Evolutionary conservation across 2,113 vertebrate genomes (phyloP).

Genomic region (Nycticorax nycticorax): DNA sequence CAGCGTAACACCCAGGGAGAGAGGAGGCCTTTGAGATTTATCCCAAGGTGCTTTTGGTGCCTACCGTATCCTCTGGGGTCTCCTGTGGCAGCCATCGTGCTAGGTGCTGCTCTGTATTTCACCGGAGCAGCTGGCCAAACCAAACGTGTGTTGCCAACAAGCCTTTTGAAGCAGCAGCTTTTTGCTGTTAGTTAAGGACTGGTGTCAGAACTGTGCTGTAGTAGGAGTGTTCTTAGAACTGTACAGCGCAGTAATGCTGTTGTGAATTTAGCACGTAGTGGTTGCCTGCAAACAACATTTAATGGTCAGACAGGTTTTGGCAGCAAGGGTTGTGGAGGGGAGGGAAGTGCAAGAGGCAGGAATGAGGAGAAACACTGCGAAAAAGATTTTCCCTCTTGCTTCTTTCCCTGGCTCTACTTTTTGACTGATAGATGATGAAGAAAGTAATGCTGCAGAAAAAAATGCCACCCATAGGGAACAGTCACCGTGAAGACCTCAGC

Average conservation of each 20-base stretch:
- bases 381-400: neutral
- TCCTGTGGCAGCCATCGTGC: neutral
- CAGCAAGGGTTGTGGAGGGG: neutral
- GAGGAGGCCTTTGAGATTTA: neutral
- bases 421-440: neutral
- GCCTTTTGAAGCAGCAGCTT: neutral
- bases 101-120: neutral
- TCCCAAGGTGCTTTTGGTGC: neutral
- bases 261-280: neutral
- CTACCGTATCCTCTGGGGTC: neutral
- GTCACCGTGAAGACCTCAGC: neutral
- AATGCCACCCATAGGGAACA: neutral
- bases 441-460: neutral
- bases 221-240: neutral
- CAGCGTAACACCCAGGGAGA: neutral
- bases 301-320: neutral
- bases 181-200: neutral
- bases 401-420: neutral
- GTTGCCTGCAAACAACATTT: neutral
- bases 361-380: neutral
- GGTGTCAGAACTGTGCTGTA: neutral
- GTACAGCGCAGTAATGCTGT: neutral
- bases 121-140: neutral
- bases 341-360: neutral
- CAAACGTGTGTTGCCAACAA: neutral